Base-by-base conservation (phyloP, 2,888 invertebrate genomes). In the Drosophila affinis region DNA sequence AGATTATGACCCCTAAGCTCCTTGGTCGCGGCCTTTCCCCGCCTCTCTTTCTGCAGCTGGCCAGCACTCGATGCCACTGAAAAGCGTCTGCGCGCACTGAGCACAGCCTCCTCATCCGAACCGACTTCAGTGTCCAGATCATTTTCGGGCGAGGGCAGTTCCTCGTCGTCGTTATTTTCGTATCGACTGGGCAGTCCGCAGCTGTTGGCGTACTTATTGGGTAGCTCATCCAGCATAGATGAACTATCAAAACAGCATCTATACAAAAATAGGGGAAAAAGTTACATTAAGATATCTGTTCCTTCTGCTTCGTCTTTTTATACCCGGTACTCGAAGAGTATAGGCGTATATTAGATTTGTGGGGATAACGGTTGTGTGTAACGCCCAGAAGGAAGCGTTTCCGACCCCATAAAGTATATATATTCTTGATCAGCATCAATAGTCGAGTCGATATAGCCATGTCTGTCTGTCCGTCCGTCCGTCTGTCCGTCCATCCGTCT, bases 1-100 rank as follows among this genome's bases (percentile, higher is more conserved):
- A 95, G 93, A 39, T 96, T 94, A 90, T 98, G 97, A 7, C 97
- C 97, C 45, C 89, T 88, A 60, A 91, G 92, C 7, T 92, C 91
- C 55, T 92, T 86, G 75, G 93, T 91, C 57, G 93, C 91, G 88
- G 94, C 89, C 80, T 93, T 92, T 87, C 95, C 93, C 78, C 94
- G 93, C 86, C 94, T 94, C 69, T 95, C 94, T 62, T 95, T 95
- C 73, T 95, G 94, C 57, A 96, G 90, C 55, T 89, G 89, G 79
- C 88, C 5, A 52, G 34, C 61, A 51, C 74, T 84, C 27, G 83
- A 73, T n/a, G 76, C 67, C 29, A 81, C 60, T 9, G 90, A 90
- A n/a, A 67, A 80, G 29, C 90, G 90, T 73, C 90, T 90, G 51
- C 89, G 87, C 9, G 72, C 90, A 53, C 90, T 89, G 14, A 87